These are phyloP conservation scores for Casuarius casuarius DNA, from an alignment of 2,113 vertebrate genomes.

Conservation along the genomic window DNA sequence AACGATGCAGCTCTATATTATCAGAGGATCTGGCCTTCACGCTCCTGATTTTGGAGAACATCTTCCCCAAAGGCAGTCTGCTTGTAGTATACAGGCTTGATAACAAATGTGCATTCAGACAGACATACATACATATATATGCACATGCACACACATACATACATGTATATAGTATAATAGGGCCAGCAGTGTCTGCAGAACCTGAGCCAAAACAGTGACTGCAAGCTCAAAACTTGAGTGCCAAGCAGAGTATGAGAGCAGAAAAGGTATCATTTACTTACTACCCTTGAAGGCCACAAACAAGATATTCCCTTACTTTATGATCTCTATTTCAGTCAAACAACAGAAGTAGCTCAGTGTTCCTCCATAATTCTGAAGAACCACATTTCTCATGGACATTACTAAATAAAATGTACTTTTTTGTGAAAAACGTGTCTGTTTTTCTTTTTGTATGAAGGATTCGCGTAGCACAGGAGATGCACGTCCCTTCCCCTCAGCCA, in stretches of 20 bases:
- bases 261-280: neutral
- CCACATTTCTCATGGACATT: neutral
- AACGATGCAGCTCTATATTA: neutral
- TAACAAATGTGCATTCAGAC: accelerated
- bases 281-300: neutral
- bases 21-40: neutral
- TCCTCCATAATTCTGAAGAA: neutral
- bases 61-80: neutral
- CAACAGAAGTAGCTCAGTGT: neutral
- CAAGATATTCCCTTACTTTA: neutral
- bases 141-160: neutral
- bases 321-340: neutral
- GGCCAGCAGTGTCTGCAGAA: neutral
- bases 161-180: neutral
- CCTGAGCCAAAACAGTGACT: neutral
- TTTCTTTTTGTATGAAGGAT: neutral
- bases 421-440: neutral
- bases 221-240: neutral
- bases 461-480: accelerated
- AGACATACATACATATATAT: neutral
- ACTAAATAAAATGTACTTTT: neutral
- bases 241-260: neutral
- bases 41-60: neutral
- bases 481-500: neutral
- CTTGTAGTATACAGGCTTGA: neutral